Evolutionary conservation across 2,113 vertebrate genomes (phyloP).

Genomic region (Platysternon megacephalum): DNA sequence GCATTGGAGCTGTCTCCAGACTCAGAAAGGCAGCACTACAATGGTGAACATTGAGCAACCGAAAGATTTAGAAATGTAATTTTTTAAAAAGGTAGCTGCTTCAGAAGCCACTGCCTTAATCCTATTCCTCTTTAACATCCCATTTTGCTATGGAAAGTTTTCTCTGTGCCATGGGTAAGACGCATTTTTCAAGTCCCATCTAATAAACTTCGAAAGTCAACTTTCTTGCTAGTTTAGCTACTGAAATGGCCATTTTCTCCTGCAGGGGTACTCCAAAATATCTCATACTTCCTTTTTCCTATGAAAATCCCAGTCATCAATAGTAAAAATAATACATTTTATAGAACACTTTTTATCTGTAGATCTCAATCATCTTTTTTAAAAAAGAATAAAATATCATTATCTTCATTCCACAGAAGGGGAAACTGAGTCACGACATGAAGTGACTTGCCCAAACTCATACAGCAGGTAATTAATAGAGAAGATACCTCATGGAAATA

Average conservation of each 20-base stretch:
- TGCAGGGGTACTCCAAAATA: neutral
- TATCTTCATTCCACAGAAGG: neutral
- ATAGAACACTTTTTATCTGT: neutral
- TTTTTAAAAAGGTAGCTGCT: neutral
- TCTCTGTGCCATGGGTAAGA: neutral
- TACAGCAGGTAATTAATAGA: neutral
- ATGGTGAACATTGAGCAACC: neutral
- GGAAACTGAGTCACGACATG: neutral
- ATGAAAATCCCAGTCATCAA: neutral
- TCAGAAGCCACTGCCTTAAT: neutral
- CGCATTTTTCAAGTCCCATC: neutral
- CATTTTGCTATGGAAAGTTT: neutral
- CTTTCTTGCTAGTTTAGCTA: neutral
- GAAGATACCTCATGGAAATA: neutral
- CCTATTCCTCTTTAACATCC: neutral
- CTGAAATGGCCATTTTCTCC: neutral
- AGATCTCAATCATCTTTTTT: neutral
- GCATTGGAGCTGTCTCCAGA: neutral
- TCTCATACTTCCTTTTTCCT: neutral
- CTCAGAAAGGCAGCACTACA: neutral
- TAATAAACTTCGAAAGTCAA: neutral
- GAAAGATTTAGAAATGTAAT: neutral
- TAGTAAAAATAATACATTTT: neutral
- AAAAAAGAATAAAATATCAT: neutral
- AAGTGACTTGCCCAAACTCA: neutral